These are phyloP conservation scores for Drosophila seclusa DNA, from an alignment of 2,888 invertebrate genomes.

Conservation along the genomic window DNA sequence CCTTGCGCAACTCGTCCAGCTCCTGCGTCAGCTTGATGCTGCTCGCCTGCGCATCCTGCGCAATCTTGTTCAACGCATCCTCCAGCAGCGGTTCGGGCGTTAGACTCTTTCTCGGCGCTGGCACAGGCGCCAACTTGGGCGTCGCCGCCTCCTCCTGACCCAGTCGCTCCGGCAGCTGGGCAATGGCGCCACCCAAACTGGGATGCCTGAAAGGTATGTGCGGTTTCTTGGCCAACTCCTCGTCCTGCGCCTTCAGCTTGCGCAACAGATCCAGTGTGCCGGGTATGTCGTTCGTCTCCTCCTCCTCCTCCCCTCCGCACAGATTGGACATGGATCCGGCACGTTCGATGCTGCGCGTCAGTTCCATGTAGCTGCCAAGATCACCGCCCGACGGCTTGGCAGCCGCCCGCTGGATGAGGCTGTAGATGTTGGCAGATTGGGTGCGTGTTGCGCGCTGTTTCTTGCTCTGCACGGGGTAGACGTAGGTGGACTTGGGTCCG, in stretches of 20 bases:
- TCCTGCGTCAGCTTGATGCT: conserved; percentile 90
- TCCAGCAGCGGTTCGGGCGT: conserved; percentile 87
- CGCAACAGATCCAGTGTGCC: conserved; percentile 81
- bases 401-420: conserved; percentile 89
- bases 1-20: conserved; percentile 86
- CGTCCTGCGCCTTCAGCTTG: conserved; percentile 81
- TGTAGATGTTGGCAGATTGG: conserved; percentile 93
- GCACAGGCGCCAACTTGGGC: conserved; percentile 87
- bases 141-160: conserved; percentile 64
- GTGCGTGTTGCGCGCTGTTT: conserved; percentile 93
- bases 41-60: conserved; percentile 91
- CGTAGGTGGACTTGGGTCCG: conserved; percentile 72
- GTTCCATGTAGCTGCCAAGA: conserved; percentile 87
- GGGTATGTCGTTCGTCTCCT: conserved; percentile 75
- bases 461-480: conserved; percentile 86
- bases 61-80: conserved; percentile 90
- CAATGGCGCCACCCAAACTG: conserved; percentile 84
- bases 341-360: conserved; percentile 87
- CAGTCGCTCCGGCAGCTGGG: conserved; percentile 82
- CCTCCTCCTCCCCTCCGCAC: conserved; percentile 35
- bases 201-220: conserved; percentile 83
- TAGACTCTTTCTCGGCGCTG: conserved; percentile 85
- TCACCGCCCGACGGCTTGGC: conserved; percentile 85
- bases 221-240: conserved; percentile 51
- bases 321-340: conserved; percentile 88